phyloP scores from a whole-genome alignment of 2,797 vertebrate species.

The Phataginus tricuspis region DNA sequence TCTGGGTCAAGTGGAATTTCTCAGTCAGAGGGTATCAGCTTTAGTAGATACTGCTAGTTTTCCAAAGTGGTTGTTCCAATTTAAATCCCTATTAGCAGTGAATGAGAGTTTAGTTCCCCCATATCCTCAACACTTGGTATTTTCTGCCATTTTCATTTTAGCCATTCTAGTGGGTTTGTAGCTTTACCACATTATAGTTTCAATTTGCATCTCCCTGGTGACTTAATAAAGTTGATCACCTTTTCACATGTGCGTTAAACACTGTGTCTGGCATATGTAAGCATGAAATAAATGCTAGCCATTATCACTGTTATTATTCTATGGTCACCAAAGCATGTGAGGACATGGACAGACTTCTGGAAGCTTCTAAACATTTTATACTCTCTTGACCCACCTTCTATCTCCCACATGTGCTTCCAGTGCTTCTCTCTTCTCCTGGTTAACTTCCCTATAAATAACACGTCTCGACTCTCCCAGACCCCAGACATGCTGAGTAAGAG shows the following conservation, averaged over 20 bases:
- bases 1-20: not conserved
- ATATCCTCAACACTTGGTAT: not conserved
- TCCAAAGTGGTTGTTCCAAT: not conserved
- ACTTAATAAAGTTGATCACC: not conserved
- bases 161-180: not conserved
- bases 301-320: not conserved
- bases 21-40: not conserved
- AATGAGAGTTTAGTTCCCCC: not conserved
- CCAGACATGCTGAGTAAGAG: not conserved
- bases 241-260: not conserved
- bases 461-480: not conserved
- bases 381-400: not conserved
- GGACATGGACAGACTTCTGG: not conserved
- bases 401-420: not conserved
- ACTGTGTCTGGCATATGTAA: not conserved
- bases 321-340: not conserved
- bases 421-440: not conserved
- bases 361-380: not conserved
- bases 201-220: not conserved
- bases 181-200: not conserved
- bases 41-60: not conserved
- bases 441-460: not conserved
- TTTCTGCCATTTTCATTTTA: not conserved
- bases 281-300: not conserved
- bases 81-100: not conserved